Evolutionary conservation across 2,888 invertebrate genomes (phyloP), one percentile per base, ranked within the genome.

Genomic region (Agonum fuliginosum): DNA sequence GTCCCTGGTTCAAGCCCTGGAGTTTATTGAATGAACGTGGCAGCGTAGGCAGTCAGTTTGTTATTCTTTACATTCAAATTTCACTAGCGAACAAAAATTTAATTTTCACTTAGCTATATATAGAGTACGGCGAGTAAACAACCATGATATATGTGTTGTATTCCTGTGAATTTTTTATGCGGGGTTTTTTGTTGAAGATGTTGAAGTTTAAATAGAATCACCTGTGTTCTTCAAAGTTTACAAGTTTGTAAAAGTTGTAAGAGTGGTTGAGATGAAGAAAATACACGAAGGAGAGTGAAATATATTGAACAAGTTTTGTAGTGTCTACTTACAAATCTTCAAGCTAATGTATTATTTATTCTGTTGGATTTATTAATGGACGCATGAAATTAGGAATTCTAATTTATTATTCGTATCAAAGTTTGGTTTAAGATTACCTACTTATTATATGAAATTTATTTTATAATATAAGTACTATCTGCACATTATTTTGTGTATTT

Each of bases 21-120:
- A 12, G 58, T 27, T 62, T 30, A 17, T 62, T 62, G 30, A 62
- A 27, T 62, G 58, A 20, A 12, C n/a, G n/a, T n/a, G n/a, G n/a
- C n/a, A 48, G 17, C 30, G 58, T 62, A 17, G 58, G 58, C 17
- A 4, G 37, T 3, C 46, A 17, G 46, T 46, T 34, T 62, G 34
- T 62, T 58, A 30, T 58, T 62, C 58, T 30, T 62, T 62, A 30
- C 58, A 30, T 62, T 62, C 30, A 62, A 62, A 62, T 17, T 62
- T 62, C 24, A 54, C 54, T 30, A 48, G n/a, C 48, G 34, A 10
- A 62, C 58, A 62, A 30, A 62, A 30, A 62, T 62, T 62, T 62
- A 62, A 62, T 62, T 54, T 62, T 62, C 58, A 14, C 34, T 62
- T 30, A 30, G 30, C 27, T 54, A 12, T 54, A 30, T 12, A 62